Evolutionary conservation across 1,140 invertebrate species (phyloP).

Genomic region (Venustaconcha ellipsiformis): DNA sequence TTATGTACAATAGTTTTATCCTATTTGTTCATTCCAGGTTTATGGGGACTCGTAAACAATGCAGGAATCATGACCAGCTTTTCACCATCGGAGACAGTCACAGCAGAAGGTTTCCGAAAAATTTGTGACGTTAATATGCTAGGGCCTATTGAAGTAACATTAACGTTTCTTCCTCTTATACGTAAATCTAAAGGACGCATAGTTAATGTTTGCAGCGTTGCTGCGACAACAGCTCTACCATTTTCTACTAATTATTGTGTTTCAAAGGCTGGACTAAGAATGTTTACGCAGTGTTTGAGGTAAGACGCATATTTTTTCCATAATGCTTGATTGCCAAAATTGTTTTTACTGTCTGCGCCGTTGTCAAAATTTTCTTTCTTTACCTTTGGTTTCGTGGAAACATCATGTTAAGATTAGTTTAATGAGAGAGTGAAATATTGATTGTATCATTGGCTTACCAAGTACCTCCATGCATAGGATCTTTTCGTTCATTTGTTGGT

Average conservation of each 20-base stretch:
- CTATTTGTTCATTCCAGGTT: slow-evolving; percentile 24
- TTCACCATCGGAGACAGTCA: slow-evolving; percentile 31
- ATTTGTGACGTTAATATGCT: slow-evolving; percentile 40
- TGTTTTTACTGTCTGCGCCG: too few relatives aligned
- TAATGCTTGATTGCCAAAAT: too few relatives aligned
- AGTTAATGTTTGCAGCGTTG: slow-evolving; percentile 45
- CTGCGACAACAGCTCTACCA: slow-evolving; percentile 15
- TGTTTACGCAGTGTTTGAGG: slow-evolving; percentile 17
- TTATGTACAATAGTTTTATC: too few relatives aligned
- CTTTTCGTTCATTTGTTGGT: too few relatives aligned
- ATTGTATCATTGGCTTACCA: too few relatives aligned
- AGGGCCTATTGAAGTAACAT: slow-evolving; percentile 42
- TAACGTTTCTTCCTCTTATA: slow-evolving; percentile 46
- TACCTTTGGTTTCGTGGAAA: too few relatives aligned
- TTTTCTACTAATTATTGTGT: slow-evolving; percentile 10
- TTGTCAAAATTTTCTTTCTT: too few relatives aligned
- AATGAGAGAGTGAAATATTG: too few relatives aligned
- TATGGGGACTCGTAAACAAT: slow-evolving; percentile 61
- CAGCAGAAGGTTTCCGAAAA: slow-evolving; percentile 31
- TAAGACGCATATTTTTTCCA: neutral
- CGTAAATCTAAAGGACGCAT: slow-evolving; percentile 39
- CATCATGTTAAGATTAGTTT: too few relatives aligned
- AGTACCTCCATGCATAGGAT: too few relatives aligned
- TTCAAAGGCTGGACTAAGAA: slow-evolving; percentile 21
- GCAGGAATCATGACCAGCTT: slow-evolving; percentile 41